A percentile compares a stretch with the other conserved stretches of the same genome.
phyloP scores from a whole-genome alignment of 2,888 invertebrate genomes.

The Sphaerophoria taeniata region DNA sequence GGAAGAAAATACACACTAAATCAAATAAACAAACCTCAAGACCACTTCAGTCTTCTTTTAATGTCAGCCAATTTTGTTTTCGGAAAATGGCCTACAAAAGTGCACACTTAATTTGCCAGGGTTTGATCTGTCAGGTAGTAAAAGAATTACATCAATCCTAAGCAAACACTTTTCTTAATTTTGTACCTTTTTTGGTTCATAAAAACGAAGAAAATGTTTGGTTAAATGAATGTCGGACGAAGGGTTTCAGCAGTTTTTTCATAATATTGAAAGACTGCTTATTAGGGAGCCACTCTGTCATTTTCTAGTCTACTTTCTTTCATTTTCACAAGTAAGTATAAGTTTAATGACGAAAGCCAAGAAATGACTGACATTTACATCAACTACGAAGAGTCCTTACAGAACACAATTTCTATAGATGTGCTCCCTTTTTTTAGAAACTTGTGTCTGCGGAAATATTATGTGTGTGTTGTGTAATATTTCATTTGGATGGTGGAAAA shows the following conservation, averaged over 20 bases:
- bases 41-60: neutral
- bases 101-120: neutral
- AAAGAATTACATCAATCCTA: neutral
- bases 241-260: neutral
- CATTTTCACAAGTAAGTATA: neutral
- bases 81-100: neutral
- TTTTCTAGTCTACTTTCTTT: neutral
- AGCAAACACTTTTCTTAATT: neutral
- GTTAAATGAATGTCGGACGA: neutral
- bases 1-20: neutral
- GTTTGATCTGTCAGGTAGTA: neutral
- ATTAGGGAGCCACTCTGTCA: neutral
- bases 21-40: too few species aligned
- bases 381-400: slow-evolving; percentile 13
- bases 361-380: slow-evolving; percentile 53
- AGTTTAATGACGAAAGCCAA: neutral
- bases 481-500: too few species aligned
- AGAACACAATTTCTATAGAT: neutral
- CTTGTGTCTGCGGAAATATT: too few species aligned
- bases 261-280: neutral
- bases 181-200: neutral
- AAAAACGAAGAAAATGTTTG: neutral
- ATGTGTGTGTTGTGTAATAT: too few species aligned
- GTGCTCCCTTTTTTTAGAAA: too few species aligned
- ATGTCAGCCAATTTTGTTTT: neutral